phyloP scores from a whole-genome alignment of 1,140 invertebrate genomes.

The Drosophila sp. region DNA sequence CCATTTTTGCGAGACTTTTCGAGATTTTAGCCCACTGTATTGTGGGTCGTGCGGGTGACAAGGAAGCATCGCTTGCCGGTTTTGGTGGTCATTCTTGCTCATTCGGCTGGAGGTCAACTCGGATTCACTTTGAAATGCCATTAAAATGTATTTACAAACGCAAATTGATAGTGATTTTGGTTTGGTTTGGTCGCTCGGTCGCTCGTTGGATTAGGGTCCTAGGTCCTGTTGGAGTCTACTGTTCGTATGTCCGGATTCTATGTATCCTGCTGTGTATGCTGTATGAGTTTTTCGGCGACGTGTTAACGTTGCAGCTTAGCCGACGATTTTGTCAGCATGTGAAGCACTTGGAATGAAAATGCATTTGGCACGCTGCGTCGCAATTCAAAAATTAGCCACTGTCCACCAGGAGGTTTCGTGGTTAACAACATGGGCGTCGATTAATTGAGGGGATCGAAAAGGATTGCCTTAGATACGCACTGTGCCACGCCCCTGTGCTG shows the following conservation, averaged over 20 bases:
- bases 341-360: constrained; percentile 10
- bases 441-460: no score
- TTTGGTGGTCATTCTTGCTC: constrained; percentile 1
- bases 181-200: not conserved
- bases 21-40: no score
- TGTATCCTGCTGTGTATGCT: not conserved
- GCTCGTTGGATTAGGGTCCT: constrained; percentile 4
- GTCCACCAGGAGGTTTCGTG: not conserved
- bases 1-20: no score
- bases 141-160: constrained; percentile 82
- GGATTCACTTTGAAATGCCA: constrained; percentile 76
- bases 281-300: constrained; percentile 24
- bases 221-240: not conserved
- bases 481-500: no score
- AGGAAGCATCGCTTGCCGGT: not conserved
- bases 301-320: constrained; percentile 73
- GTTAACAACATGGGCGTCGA: not conserved
- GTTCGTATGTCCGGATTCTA: not conserved
- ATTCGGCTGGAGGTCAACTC: constrained; percentile 40
- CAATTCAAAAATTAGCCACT: not conserved
- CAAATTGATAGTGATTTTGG: constrained; percentile 79
- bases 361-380: not conserved
- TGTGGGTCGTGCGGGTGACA: not conserved
- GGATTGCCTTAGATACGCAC: no score
- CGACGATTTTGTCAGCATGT: constrained; percentile 47